These are phyloP conservation scores for Diplogasteroides magnus DNA, from an alignment of 1,140 invertebrate species.

Conservation along the genomic window DNA sequence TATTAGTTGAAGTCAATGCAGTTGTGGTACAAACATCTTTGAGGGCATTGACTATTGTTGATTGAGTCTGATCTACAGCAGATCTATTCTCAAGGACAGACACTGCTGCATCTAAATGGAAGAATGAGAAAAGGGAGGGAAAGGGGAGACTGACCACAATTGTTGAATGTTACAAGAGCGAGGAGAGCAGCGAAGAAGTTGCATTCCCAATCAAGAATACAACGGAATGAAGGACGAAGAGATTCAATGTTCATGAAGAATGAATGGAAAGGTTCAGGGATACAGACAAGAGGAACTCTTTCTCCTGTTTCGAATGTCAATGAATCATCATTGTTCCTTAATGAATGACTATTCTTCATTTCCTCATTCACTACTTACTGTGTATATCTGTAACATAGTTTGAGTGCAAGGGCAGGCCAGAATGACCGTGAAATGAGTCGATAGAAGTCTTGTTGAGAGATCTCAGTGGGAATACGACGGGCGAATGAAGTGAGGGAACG, in stretches of 20 bases:
- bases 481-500: not conserved
- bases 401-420: not conserved
- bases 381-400: constrained; percentile 13
- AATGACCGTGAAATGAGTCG: constrained; percentile 4
- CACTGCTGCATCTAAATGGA: constrained; percentile 3
- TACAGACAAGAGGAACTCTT: constrained; percentile 17
- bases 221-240: constrained; percentile 30
- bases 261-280: constrained; percentile 37
- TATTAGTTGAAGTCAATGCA: constrained; percentile 30
- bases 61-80: constrained; percentile 43
- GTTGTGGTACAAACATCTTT: constrained; percentile 52
- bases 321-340: constrained; percentile 16
- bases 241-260: constrained; percentile 39
- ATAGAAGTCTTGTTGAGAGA: not conserved
- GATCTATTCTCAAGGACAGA: constrained; percentile 32
- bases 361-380: not conserved
- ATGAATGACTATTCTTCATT: too few relatives aligned
- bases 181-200: constrained; percentile 41
- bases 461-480: constrained; percentile 13
- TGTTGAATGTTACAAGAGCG: constrained; percentile 39
- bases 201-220: constrained; percentile 46
- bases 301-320: constrained; percentile 47
- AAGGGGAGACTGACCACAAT: constrained; percentile 1
- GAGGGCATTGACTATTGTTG: constrained; percentile 51
- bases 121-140: constrained; percentile 1